Percentiles rank a stretch among this genome's conserved stretches.
Conservation (phyloP, 2,797 vertebrate genomes). For the Phoebastria nigripes region DNA sequence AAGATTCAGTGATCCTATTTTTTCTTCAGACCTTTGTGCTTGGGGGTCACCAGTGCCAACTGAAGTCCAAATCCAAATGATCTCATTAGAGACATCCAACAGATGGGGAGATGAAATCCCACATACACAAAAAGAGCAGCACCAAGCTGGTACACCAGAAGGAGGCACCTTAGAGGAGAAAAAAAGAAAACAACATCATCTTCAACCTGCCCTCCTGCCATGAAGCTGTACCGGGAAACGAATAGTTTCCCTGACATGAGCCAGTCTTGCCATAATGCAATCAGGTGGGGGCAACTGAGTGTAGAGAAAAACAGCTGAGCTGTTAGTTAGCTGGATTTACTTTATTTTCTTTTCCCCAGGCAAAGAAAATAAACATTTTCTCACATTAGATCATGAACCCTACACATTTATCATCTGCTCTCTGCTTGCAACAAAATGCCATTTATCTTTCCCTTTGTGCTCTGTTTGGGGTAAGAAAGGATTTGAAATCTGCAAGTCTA, state of each 20-base stretch:
- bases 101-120: not conserved
- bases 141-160: not conserved
- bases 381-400: not conserved
- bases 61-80: not conserved
- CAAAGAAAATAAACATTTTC: slow-evolving; percentile 21
- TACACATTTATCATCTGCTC: not conserved
- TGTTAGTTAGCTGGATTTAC: not conserved
- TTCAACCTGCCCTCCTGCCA: not conserved
- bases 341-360: not conserved
- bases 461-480: not conserved
- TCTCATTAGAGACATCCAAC: slow-evolving; percentile 1
- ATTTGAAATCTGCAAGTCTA: not conserved
- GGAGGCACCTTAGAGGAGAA: not conserved
- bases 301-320: not conserved
- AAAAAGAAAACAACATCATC: not conserved
- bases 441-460: not conserved
- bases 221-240: not conserved
- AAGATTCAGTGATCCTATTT: not conserved
- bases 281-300: not conserved
- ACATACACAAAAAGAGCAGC: not conserved
- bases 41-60: not conserved
- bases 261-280: not conserved
- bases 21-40: not conserved
- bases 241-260: not conserved
- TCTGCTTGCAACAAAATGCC: not conserved